Percentiles rank a stretch among this genome's conserved stretches.
phyloP scores from a whole-genome alignment of 2,888 invertebrate species.

The Tortrix viridana region DNA sequence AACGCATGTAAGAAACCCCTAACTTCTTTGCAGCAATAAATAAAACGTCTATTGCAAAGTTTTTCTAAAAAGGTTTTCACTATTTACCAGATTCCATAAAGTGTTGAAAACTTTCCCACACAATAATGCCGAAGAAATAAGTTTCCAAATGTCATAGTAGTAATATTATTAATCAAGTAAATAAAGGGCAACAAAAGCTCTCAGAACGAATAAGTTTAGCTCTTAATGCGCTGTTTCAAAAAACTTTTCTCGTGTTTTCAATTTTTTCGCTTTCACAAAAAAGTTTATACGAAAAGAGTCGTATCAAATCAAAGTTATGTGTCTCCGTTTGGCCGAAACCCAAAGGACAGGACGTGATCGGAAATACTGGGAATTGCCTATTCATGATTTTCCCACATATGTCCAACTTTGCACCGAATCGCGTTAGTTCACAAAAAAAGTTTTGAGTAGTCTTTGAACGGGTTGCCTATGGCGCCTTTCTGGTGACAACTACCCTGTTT shows the following conservation, averaged over 20 bases:
- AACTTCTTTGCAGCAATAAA: no score
- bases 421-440: constrained; percentile 50
- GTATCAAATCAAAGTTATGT: constrained; percentile 59
- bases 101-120: constrained; percentile 17
- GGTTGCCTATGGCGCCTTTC: constrained; percentile 42
- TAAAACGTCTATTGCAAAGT: not conserved
- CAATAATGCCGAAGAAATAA: constrained; percentile 26
- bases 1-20: no score
- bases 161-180: constrained; percentile 23
- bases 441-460: constrained; percentile 50
- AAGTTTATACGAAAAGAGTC: constrained; percentile 45
- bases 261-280: constrained; percentile 42
- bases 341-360: constrained; percentile 70
- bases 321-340: constrained; percentile 61
- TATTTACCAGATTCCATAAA: not conserved
- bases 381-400: constrained; percentile 65
- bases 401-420: constrained; percentile 57
- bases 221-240: constrained; percentile 38
- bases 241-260: constrained; percentile 40
- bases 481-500: constrained; percentile 44
- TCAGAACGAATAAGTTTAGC: constrained; percentile 35
- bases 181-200: constrained; percentile 32
- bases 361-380: constrained; percentile 73
- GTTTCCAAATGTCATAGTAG: constrained; percentile 23
- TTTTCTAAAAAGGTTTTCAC: not conserved